These are phyloP conservation scores for Heterodera carotae DNA, from an alignment of 1,140 invertebrate species.

Conservation along the genomic window DNA sequence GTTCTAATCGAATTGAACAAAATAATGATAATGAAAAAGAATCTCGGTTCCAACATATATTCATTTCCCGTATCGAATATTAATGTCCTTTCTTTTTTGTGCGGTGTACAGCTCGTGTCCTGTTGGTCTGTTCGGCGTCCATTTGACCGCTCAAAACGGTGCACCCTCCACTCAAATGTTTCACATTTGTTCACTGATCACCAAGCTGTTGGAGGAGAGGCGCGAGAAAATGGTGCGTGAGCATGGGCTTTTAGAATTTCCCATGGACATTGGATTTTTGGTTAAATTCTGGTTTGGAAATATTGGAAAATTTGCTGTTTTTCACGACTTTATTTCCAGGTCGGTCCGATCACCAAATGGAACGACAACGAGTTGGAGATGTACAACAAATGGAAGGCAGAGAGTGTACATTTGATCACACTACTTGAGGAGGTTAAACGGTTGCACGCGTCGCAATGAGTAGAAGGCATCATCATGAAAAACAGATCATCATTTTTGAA, in stretches of 20 bases:
- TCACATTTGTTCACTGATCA: background rate
- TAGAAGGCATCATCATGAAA: slow-evolving; percentile 7
- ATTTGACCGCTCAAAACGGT: background rate
- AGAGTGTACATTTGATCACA: background rate
- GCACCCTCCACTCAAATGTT: background rate
- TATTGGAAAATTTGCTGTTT: too few relatives aligned
- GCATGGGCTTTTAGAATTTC: too few relatives aligned
- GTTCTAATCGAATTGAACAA: too few relatives aligned
- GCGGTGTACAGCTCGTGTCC: background rate
- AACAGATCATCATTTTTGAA: background rate
- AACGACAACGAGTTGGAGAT: slow-evolving; percentile 17
- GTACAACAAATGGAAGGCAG: background rate
- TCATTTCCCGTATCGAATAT: too few relatives aligned
- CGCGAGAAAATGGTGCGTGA: background rate
- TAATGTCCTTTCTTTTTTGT: background rate
- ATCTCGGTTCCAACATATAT: too few relatives aligned
- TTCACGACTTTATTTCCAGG: too few relatives aligned
- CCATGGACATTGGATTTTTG: too few relatives aligned
- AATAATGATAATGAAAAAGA: too few relatives aligned
- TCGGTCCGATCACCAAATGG: background rate
- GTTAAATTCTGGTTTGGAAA: too few relatives aligned
- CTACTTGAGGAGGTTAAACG: background rate
- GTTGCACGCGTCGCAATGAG: background rate
- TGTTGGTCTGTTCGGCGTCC: background rate
- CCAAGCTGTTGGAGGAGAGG: background rate